Conservation (phyloP, 2,888 invertebrate species). For the Drosophila longiperda region DNA sequence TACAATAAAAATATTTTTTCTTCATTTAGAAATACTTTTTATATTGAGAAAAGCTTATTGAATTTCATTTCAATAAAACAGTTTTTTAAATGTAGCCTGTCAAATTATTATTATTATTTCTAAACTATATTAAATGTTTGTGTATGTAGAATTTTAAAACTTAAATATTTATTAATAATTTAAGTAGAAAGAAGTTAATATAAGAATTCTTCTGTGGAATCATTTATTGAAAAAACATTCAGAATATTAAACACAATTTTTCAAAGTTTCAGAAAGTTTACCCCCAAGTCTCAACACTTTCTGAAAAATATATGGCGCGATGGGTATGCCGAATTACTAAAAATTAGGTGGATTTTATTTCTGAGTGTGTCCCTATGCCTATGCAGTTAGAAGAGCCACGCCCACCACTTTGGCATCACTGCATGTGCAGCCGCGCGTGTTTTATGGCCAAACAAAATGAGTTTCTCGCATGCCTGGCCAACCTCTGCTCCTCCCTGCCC, state of each 20-base stretch:
- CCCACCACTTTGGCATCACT: slow-evolving; percentile 31
- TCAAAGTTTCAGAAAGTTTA: neutral
- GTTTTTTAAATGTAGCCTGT: too few species aligned
- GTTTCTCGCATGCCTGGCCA: slow-evolving; percentile 75
- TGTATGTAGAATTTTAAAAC: neutral
- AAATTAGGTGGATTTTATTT: neutral
- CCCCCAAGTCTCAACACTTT: neutral
- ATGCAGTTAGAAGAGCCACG: slow-evolving; percentile 45
- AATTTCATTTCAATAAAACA: rapidly evolving
- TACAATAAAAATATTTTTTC: neutral
- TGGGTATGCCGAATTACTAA: neutral
- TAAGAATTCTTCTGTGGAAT: neutral
- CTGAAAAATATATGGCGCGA: neutral
- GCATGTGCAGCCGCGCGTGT: slow-evolving; percentile 73
- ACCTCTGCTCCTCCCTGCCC: slow-evolving; percentile 13
- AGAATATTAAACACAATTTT: neutral
- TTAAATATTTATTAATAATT: neutral
- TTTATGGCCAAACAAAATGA: slow-evolving; percentile 75
- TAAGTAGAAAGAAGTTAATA: neutral
- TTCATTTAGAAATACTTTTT: neutral
- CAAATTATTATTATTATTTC: neutral
- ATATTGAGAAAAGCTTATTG: neutral
- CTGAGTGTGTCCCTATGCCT: slow-evolving; percentile 42
- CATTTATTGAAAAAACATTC: neutral
- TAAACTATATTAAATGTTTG: neutral